Evolutionary conservation across 2,888 invertebrate species (phyloP).

Genomic region (Blastobasis adustella): DNA sequence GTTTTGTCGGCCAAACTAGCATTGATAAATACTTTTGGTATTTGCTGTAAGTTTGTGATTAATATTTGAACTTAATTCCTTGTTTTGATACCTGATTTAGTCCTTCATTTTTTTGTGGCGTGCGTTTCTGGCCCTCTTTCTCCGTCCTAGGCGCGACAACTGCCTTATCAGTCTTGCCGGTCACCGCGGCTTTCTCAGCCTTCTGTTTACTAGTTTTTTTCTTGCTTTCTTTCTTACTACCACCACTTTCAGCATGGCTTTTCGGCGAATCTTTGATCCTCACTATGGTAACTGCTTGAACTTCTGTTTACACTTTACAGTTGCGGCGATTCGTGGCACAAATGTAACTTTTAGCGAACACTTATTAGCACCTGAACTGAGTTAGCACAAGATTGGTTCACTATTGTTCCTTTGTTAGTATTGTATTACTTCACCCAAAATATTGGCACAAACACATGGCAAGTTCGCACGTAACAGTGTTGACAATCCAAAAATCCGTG

Average conservation of each 20-base stretch:
- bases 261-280: conserved; percentile 78
- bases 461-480: conserved; percentile 13
- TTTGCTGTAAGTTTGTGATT: too few species aligned
- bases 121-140: conserved; percentile 45
- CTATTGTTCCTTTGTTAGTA: conserved; percentile 2
- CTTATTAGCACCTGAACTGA: too few species aligned
- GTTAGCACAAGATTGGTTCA: neutral
- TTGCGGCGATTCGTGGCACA: neutral
- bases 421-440: neutral
- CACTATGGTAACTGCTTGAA: conserved; percentile 77
- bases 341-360: too few species aligned
- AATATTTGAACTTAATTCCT: neutral
- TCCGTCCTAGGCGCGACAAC: conserved; percentile 45
- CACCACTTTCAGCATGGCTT: conserved; percentile 76
- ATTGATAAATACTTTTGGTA: too few species aligned
- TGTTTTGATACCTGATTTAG: conserved; percentile 41
- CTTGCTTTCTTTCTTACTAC: conserved; percentile 77
- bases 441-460: conserved; percentile 16
- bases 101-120: conserved; percentile 41
- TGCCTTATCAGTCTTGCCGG: conserved; percentile 53
- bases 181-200: conserved; percentile 68
- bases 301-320: conserved; percentile 7
- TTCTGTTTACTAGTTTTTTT: conserved; percentile 77
- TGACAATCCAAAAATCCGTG: conserved; percentile 28
- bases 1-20: too few species aligned